Evolutionary conservation across 2,888 invertebrate genomes (phyloP), one percentile per base, ranked within the genome.

Genomic region (Sisyra nigra): DNA sequence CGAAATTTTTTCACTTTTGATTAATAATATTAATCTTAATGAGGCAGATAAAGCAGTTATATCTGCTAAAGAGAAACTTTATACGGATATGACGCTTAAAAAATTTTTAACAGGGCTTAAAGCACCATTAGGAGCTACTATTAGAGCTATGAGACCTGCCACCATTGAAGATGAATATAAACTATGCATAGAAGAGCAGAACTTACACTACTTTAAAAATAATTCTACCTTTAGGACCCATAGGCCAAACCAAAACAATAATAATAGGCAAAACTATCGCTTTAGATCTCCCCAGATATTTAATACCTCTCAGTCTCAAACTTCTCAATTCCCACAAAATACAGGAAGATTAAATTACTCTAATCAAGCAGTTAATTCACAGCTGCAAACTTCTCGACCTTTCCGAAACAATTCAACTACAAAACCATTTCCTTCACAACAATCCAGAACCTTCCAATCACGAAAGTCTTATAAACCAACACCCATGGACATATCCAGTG

Each of bases 31-130:
- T 1, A 38, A 48, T 14, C 48, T 49, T 15, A 48, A 51, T 6
- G 50, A 52, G 35, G 24, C 3, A 3, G 44, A 51, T 31, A 2
- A 6, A 17, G 47, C 44, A 7, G 49, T 52, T 15, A 44, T 52
- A 1, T 10, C 14, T 6, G 48, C 49, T 14, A 51, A 52, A 44
- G 35, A 47, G 32, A 31, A 36, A 7, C 35, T 51, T 2, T 52
- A 44, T 38, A 14, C 47, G 7, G 48, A 51, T 46, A 49, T 51
- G 48, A 51, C 49, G 29, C 41, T 51, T 9, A 52, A 51, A 34
- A 32, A 33, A 2, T 51, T 51, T 31, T 13, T 51, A 11, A 45
- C 38, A 2, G 48, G 49, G 3, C 35, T 51, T 6, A 49, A 41
- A 30, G 51, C 50, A 49, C 51, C 50, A 3, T 29, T 50, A 10